Conservation (phyloP, 2,888 invertebrate genomes). For the Protophormia terraenovae region DNA sequence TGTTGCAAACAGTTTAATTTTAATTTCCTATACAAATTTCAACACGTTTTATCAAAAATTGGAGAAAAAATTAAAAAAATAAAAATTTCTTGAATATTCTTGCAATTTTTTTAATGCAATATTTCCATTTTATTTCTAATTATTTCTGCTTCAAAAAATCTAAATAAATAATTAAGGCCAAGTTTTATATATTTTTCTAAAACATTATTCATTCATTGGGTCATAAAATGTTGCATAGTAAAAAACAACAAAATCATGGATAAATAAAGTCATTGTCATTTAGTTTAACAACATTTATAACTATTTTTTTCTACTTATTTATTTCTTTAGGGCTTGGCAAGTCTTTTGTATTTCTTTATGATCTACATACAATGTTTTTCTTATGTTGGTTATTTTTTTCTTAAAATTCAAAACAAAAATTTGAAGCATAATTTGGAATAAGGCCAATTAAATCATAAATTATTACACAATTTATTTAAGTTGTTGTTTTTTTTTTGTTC, state of each 20-base stretch:
- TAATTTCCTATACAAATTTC: neutral
- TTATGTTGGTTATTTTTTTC: neutral
- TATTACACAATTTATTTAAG: slow-evolving; percentile 27
- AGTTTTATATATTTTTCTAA: neutral
- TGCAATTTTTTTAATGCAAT: too few species aligned
- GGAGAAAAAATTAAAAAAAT: too few species aligned
- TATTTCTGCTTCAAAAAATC: neutral
- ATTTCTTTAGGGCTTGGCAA: slow-evolving; percentile 14
- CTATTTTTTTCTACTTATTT: neutral
- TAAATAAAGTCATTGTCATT: slow-evolving; percentile 45
- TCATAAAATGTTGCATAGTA: neutral
- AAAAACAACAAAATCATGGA: neutral
- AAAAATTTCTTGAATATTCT: too few species aligned
- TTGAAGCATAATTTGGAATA: slow-evolving; percentile 40
- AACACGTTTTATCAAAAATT: too few species aligned
- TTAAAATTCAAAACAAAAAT: neutral
- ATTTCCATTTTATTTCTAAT: neutral
- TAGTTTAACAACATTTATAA: slow-evolving; percentile 8
- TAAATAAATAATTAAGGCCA: slow-evolving; percentile 9
- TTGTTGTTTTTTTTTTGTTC: neutral
- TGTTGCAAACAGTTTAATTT: neutral
- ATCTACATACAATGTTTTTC: slow-evolving; percentile 1
- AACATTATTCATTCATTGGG: neutral
- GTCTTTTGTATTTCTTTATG: slow-evolving; percentile 17
- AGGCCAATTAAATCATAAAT: slow-evolving; percentile 52